Base-by-base conservation (phyloP, 1,140 invertebrate genomes). In the Musca domestica region DNA sequence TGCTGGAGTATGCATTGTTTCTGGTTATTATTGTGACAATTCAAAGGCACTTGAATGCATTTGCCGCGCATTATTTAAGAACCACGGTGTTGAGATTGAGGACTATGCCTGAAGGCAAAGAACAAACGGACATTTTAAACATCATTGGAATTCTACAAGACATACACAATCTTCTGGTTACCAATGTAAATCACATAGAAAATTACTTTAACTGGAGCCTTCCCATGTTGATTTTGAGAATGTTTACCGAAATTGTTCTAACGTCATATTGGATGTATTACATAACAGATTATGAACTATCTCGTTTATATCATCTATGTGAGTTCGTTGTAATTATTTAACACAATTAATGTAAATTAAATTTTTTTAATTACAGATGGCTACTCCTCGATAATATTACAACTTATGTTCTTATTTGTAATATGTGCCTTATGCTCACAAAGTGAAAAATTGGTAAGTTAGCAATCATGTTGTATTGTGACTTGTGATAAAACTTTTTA, bases 401-500 rank as follows among this genome's bases (percentile, higher is more conserved):
- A 58, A 6, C 17, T 30, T 15, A 17, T 30, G 2, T 30, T 58
- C 9, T 17, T 58, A 17, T 58, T 17, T 58, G 23, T 58, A 5
- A 58, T 9, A 2, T 30, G 54, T 17, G 9, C 7, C 6, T 17
- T 58, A 22, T 30, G 54, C 17, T n/a, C 54, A 2, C 27, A 58
- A 58, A 27, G 54, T 30, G 54, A 58, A 58, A 58, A 27, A 9
- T 4, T 58, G 25, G 54, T 58, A 58, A 30, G 54, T 58, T 48
- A n/a, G n/a, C n/a, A n/a, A n/a, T 20, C 5, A 48, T 48, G 47
- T 48, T 9, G 2, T 5, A n/a, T 15, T 10, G 15, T 6, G 17
- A 15, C 5, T 5, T 15, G 2, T 14, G 10, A 48, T 0, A 10
- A 48, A 48, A 15, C 15, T 48, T 1, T 1, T 14, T 48, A n/a